phyloP scores from a whole-genome alignment of 1,140 invertebrate genomes.

The Helicorthomorpha holstii region DNA sequence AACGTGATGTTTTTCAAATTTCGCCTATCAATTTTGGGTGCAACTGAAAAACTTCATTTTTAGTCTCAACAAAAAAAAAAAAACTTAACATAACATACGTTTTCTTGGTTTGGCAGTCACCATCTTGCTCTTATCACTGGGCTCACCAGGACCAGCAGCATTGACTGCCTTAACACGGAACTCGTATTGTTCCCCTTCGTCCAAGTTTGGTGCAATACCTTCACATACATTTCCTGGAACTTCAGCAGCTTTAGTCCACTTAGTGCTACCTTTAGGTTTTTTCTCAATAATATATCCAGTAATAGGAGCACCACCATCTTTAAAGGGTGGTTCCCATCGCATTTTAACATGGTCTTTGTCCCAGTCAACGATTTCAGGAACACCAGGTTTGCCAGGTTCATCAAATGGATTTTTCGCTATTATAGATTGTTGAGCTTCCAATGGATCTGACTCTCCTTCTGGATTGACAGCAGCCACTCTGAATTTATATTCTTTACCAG shows the following conservation, averaged over 20 bases:
- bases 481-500: conserved; percentile 93
- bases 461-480: conserved; percentile 86
- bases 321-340: conserved; percentile 71
- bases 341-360: conserved; percentile 87
- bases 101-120: conserved; percentile 68
- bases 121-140: conserved; percentile 49
- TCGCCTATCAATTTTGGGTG: conserved; percentile 75
- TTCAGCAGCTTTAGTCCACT: conserved; percentile 72
- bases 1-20: conserved; percentile 57
- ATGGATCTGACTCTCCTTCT: conserved; percentile 82
- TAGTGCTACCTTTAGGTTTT: conserved; percentile 66
- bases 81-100: conserved; percentile 37
- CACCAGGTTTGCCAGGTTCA: conserved; percentile 75
- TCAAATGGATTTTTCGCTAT: conserved; percentile 97
- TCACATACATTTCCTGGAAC: conserved; percentile 26
- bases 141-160: conserved; percentile 47
- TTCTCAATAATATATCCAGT: conserved; percentile 88
- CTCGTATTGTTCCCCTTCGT: conserved; percentile 72
- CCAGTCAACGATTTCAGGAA: conserved; percentile 79
- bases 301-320: conserved; percentile 82
- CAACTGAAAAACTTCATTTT: conserved; percentile 39
- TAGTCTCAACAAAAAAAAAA: neutral
- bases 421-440: conserved; percentile 71
- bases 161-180: conserved; percentile 61
- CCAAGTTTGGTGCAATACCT: conserved; percentile 22